phyloP scores from a whole-genome alignment of 2,888 invertebrate species.

The Kryphioiulus occultus region DNA sequence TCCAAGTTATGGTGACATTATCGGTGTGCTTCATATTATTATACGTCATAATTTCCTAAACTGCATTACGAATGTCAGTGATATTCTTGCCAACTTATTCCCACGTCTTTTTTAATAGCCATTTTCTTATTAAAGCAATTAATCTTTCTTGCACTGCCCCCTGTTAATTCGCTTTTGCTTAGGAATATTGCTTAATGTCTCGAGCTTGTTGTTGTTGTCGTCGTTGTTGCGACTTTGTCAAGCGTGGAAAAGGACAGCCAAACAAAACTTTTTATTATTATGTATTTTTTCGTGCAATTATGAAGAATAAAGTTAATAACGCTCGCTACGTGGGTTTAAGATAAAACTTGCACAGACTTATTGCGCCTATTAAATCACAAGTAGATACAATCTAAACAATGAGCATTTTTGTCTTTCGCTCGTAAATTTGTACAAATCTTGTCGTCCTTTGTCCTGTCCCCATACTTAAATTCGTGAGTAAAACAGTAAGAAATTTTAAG shows the following conservation, averaged over 20 bases:
- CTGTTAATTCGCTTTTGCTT: background rate
- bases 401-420: background rate
- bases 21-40: too few relatives aligned
- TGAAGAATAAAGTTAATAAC: constrained; percentile 30
- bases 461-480: constrained; percentile 6
- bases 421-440: background rate
- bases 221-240: background rate
- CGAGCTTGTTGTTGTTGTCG: background rate
- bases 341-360: constrained; percentile 1
- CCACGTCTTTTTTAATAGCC: background rate
- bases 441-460: background rate
- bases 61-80: background rate
- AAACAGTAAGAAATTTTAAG: constrained; percentile 2
- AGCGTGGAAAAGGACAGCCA: background rate
- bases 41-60: too few relatives aligned
- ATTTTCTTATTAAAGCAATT: background rate
- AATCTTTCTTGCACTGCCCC: background rate
- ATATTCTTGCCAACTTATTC: background rate
- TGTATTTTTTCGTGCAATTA: constrained; percentile 4
- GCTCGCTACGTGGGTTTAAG: constrained; percentile 1
- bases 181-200: background rate
- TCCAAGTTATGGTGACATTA: too few relatives aligned
- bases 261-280: background rate
- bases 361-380: constrained; percentile 3
- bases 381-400: background rate